phyloP scores from a whole-genome alignment of 2,888 invertebrate genomes.

The Leptinotarsa juncta region DNA sequence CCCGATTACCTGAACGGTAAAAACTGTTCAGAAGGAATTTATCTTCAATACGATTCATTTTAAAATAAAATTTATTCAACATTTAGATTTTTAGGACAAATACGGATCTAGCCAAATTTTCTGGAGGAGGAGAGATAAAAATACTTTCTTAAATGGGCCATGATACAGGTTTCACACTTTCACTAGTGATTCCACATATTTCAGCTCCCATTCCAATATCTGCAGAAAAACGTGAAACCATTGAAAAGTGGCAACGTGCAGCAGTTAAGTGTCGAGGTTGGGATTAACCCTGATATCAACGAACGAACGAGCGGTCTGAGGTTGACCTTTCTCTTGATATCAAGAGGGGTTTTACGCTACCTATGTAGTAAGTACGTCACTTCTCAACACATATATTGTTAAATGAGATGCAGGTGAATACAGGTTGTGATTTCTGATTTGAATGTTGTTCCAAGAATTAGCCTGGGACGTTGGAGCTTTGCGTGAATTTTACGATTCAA shows the following conservation, averaged over 20 bases:
- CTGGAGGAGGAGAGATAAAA: no score
- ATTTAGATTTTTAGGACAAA: no score
- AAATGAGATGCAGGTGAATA: not conserved
- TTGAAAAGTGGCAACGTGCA: not conserved
- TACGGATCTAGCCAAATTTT: no score
- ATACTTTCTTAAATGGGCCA: no score
- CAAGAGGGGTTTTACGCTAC: constrained; percentile 19
- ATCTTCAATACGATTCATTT: no score
- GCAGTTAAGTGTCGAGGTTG: constrained; percentile 8
- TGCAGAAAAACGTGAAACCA: not conserved
- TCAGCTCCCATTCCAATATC: not conserved
- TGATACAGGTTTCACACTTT: no score
- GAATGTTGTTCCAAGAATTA: not conserved
- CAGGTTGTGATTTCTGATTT: not conserved
- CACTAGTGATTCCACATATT: not conserved
- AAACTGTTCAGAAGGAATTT: no score
- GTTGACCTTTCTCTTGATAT: constrained; percentile 21
- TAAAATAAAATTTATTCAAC: no score
- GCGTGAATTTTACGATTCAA: no score
- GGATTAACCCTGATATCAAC: constrained; percentile 4
- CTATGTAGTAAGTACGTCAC: constrained; percentile 5
- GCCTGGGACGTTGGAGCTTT: not conserved
- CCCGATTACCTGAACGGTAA: no score
- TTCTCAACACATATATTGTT: not conserved
- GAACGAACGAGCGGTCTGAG: not conserved